Conservation (phyloP, 2,797 vertebrate species). For the Bufotes viridis region DNA sequence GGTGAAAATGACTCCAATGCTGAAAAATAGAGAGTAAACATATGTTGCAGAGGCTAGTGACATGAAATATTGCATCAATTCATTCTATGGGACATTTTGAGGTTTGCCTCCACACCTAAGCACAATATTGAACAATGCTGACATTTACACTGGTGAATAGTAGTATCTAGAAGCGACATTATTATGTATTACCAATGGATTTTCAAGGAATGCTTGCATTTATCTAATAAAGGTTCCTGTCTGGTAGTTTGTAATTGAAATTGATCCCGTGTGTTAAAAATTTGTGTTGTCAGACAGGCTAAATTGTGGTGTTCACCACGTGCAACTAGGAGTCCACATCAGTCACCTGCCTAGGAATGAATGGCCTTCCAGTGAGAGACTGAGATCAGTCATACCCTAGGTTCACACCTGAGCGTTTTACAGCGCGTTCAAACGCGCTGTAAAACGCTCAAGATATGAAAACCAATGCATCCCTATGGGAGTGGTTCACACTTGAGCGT, state of each 20-base stretch:
- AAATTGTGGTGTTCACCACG: background rate
- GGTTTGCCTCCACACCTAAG: background rate
- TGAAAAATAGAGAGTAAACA: background rate
- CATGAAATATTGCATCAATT: background rate
- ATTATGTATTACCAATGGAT: background rate
- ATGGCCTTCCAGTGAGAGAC: conserved; percentile 1
- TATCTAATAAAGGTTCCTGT: conserved; percentile 13
- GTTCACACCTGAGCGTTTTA: too few species aligned
- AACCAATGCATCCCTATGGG: too few species aligned
- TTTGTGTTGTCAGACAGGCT: background rate
- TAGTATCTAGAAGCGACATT: background rate
- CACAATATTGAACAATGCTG: conserved; percentile 8
- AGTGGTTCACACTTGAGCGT: too few species aligned
- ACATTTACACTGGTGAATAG: background rate
- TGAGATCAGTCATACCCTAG: background rate
- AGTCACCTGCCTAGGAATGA: background rate
- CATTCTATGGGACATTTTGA: background rate
- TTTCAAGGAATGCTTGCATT: conserved; percentile 3
- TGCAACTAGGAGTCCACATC: background rate
- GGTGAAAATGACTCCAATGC: background rate
- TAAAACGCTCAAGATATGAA: too few species aligned
- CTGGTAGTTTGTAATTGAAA: conserved; percentile 24
- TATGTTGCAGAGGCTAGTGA: background rate
- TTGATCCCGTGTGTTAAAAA: conserved; percentile 17
- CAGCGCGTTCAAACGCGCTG: too few species aligned